Conservation (phyloP, 2,797 vertebrate species). For the Lagocephalus sceleratus region DNA sequence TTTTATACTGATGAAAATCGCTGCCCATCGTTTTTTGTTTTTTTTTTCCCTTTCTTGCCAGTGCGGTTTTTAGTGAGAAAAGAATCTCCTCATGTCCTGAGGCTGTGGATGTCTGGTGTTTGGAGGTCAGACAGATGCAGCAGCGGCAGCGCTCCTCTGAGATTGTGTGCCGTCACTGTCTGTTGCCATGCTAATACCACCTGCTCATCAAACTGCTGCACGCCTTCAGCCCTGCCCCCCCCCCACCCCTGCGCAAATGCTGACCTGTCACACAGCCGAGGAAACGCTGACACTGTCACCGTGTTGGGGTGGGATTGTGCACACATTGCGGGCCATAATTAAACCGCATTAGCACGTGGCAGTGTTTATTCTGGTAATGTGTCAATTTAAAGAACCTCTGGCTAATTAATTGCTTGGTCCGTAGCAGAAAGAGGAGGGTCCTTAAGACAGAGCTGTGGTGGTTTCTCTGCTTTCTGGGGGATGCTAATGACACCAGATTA, state of each 20-base stretch:
- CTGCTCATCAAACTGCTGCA: slow-evolving; percentile 59
- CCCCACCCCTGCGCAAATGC: slow-evolving; percentile 13
- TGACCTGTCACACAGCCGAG: slow-evolving; percentile 18
- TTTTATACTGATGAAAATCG: no score
- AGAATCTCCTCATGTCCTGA: slow-evolving; percentile 51
- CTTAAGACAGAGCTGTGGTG: slow-evolving; percentile 45
- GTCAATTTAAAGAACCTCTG: slow-evolving; percentile 57
- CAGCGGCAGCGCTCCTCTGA: slow-evolving; percentile 43
- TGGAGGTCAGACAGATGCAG: slow-evolving; percentile 64
- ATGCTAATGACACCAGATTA: slow-evolving; percentile 64
- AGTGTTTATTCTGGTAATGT: slow-evolving; percentile 35
- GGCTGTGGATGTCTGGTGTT: slow-evolving; percentile 57
- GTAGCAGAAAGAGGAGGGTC: slow-evolving; percentile 43
- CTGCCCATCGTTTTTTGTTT: slow-evolving; percentile 22
- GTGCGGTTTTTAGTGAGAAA: slow-evolving; percentile 26
- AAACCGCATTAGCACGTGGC: slow-evolving; percentile 42
- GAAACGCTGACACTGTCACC: slow-evolving; percentile 4
- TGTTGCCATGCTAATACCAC: slow-evolving; percentile 56
- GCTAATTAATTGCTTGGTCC: slow-evolving; percentile 62
- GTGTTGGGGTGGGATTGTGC: slow-evolving; percentile 14
- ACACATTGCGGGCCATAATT: slow-evolving; percentile 27
- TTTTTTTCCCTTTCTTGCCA: no score
- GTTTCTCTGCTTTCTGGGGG: slow-evolving; percentile 37
- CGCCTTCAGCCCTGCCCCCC: slow-evolving; percentile 30
- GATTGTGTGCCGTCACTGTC: slow-evolving; percentile 50